Conservation (phyloP, 2,113 vertebrate genomes). For the Campylomormyrus tamandua region DNA sequence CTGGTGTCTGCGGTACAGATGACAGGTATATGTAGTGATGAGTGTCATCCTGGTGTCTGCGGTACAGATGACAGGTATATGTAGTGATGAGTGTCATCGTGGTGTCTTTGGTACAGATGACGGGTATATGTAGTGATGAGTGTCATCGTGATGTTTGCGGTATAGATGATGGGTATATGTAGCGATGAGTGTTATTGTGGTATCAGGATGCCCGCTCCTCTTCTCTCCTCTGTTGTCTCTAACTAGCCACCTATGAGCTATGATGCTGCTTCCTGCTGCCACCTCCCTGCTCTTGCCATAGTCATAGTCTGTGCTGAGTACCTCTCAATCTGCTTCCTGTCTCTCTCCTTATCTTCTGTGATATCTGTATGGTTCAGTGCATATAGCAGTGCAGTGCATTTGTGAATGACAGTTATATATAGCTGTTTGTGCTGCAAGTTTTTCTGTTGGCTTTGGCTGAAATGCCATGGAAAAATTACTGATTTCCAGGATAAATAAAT, state of each 20-base stretch:
- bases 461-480: neutral
- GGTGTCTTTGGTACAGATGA: neutral
- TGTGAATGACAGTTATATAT: neutral
- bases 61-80: neutral
- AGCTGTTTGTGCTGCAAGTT: neutral
- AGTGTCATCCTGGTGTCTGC: neutral
- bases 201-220: neutral
- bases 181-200: neutral
- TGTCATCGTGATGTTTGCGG: neutral
- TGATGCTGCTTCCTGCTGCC: conserved; percentile 16
- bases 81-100: neutral
- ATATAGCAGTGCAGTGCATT: neutral
- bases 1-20: neutral
- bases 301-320: neutral
- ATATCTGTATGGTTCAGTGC: neutral
- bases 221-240: neutral
- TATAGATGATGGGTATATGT: no score
- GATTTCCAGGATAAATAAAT: neutral
- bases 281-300: neutral
- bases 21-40: no score
- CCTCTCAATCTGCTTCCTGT: neutral
- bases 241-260: neutral
- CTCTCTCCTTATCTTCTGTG: neutral
- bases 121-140: neutral
- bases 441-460: neutral